Evolutionary conservation across 1,140 invertebrate genomes (phyloP), one percentile per base, ranked within the genome.

Genomic region (Ceratina australensis): DNA sequence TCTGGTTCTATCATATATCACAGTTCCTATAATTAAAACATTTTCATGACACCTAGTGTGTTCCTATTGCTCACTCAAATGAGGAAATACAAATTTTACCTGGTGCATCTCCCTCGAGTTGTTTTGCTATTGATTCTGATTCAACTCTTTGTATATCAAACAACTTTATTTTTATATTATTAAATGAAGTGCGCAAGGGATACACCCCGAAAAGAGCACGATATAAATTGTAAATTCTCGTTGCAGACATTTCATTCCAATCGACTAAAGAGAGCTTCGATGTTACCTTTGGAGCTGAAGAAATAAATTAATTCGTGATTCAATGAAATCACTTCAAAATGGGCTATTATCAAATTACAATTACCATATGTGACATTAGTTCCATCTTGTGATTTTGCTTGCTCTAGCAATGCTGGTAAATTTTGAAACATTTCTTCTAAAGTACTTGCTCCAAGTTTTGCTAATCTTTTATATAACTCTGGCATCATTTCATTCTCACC

Each of bases 311-410:
- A 20, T 15, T 13, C 50, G 47, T 22, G 79, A 54, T 78, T 26
- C 42, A 63, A 47, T 52, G 15, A 49, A 60, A 18, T 10, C n/a
- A n/a, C n/a, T n/a, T n/a, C n/a, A n/a, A n/a, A 52, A 52, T 12
- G n/a, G n/a, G n/a, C 61, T 66, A 1, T 12, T 20, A n/a, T 2
- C 47, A 7, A 28, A n/a, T 20, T 47, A 16, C 18, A 28, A 72
- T 87, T 93, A 96, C 96, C 96, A 92, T 95, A 95, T n/a, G 95
- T 95, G 54, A 95, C 93, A 68, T 92, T 91, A 68, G 90, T 83
- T 73, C 93, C 85, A 63, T 93, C 90, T 90, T 98, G 97, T 42
- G 93, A 92, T 76, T 87, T 90, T 24, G 93, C 93, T 73, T 92
- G 93, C 18, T 91, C 65, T 64, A 97, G 90, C 86, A 93, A 92